phyloP scores from a whole-genome alignment of 37 sponge, comb jelly and placozoan species.

The Aplysina aerophoba region DNA sequence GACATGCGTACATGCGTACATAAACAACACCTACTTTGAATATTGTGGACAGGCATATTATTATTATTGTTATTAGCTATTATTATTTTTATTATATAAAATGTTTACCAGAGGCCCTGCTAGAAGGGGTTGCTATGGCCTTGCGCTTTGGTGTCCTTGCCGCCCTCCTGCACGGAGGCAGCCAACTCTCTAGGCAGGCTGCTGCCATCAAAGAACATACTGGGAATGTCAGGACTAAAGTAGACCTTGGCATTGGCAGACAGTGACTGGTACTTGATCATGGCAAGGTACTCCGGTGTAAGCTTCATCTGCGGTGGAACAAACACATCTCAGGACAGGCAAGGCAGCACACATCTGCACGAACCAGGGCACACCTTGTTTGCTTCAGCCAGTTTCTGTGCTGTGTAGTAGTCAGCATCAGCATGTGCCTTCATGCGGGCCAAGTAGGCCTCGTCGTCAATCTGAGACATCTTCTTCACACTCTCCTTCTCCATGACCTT shows the following conservation, averaged over 20 bases:
- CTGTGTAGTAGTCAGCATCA: slow-evolving; percentile 85
- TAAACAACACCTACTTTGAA: too few species aligned
- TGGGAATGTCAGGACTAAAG: slow-evolving; percentile 88
- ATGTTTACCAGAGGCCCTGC: too few species aligned
- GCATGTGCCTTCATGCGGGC: slow-evolving; percentile 76
- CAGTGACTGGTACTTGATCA: slow-evolving; percentile 79
- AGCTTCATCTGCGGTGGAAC: slow-evolving; percentile 73
- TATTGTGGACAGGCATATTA: too few species aligned
- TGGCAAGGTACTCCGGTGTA: slow-evolving; percentile 90
- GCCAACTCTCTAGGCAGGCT: too few species aligned
- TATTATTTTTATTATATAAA: too few species aligned
- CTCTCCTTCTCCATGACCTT: slow-evolving; percentile 96
- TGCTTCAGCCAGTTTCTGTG: slow-evolving; percentile 83
- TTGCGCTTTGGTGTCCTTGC: too few species aligned
- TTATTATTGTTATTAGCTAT: too few species aligned
- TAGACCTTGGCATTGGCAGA: slow-evolving; percentile 85
- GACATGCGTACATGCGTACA: too few species aligned
- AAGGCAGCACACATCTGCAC: too few species aligned
- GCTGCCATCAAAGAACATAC: slow-evolving; percentile 46
- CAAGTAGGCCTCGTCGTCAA: slow-evolving; percentile 82
- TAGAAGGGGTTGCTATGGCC: too few species aligned
- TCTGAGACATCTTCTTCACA: slow-evolving; percentile 89
- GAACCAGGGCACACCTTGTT: slow-evolving; percentile 75
- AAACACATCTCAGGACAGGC: too few species aligned
- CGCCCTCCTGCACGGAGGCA: too few species aligned